Conservation (phyloP, 2,888 invertebrate genomes). For the Endotricha flammealis region DNA sequence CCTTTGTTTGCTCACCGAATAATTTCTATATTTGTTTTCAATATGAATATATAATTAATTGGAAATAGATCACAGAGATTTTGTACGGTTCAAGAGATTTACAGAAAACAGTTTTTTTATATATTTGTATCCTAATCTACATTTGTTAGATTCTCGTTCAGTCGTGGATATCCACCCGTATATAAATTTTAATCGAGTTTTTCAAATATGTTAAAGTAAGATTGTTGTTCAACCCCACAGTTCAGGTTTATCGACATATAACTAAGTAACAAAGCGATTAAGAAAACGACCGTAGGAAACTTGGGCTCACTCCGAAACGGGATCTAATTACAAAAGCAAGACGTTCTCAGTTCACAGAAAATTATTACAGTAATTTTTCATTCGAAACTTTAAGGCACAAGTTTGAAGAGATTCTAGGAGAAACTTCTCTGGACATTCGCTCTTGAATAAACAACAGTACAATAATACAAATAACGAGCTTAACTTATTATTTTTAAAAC, state of each 20-base stretch:
- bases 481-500: background rate
- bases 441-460: slow-evolving; percentile 37
- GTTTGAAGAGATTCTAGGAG: slow-evolving; percentile 41
- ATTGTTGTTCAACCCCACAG: too few species aligned
- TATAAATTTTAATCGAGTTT: too few species aligned
- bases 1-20: too few species aligned
- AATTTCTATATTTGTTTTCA: too few species aligned
- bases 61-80: too few species aligned
- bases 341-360: slow-evolving; percentile 52
- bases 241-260: slow-evolving; percentile 24
- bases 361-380: slow-evolving; percentile 70
- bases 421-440: slow-evolving; percentile 42
- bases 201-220: too few species aligned
- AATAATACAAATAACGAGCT: slow-evolving; percentile 20
- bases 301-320: slow-evolving; percentile 37
- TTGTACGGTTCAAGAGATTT: too few species aligned
- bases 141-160: too few species aligned
- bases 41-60: too few species aligned
- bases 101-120: too few species aligned
- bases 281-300: slow-evolving; percentile 43
- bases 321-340: slow-evolving; percentile 61
- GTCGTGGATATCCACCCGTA: too few species aligned
- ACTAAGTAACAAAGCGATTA: slow-evolving; percentile 50
- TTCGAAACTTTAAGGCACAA: slow-evolving; percentile 53
- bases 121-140: too few species aligned